Evolutionary conservation across 2,888 invertebrate genomes (phyloP), one percentile per base, ranked within the genome.

Genomic region (Lithophane leautieri): DNA sequence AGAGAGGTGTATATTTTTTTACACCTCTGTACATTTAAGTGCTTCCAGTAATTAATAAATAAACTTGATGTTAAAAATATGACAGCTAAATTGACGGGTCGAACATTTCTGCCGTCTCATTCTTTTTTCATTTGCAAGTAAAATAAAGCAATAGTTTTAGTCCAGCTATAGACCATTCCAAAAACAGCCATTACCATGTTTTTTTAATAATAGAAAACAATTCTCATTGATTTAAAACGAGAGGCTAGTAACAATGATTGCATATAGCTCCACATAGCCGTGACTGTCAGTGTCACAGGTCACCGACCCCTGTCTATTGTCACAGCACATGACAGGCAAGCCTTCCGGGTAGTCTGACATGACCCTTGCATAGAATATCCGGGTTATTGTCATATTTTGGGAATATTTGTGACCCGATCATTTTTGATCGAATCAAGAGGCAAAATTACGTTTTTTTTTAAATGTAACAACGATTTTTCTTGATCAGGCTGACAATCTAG

Each of bases 311-410:
- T n/a, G 40, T 0, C 60, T 44, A 50, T 66, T 76, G 75, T 76
- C 50, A 58, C 66, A 2, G 8, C 16, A 16, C 22, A 34, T 44
- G 34, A 22, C 44, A 73, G 58, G 19, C 74, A 8, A 60, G 19
- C 66, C 58, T 66, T 65, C 75, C 77, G 58, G 78, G 40, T 63
- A n/a, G 11, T 8, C 73, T 42, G 61, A 62, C 54, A 47, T 76
- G 77, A 75, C 77, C 74, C 77, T n/a, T 42, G 56, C 65, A 28
- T n/a, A 76, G 3, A 16, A 44, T 60, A 67, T 76, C 76, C 76
- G 50, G 25, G 50, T 22, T 52, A 58, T 76, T 65, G 65, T 65
- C 56, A 14, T 3, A 12, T 40, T n/a, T 58, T 28, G 9, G 16
- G 19, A 16, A 42, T n/a, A 12, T 42, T 25, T 25, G 52, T 47